Percentiles rank a stretch among this genome's conserved stretches.
Evolutionary conservation across 2,888 invertebrate species (phyloP).

Genomic region (Lissocephala sabroskyi): DNA sequence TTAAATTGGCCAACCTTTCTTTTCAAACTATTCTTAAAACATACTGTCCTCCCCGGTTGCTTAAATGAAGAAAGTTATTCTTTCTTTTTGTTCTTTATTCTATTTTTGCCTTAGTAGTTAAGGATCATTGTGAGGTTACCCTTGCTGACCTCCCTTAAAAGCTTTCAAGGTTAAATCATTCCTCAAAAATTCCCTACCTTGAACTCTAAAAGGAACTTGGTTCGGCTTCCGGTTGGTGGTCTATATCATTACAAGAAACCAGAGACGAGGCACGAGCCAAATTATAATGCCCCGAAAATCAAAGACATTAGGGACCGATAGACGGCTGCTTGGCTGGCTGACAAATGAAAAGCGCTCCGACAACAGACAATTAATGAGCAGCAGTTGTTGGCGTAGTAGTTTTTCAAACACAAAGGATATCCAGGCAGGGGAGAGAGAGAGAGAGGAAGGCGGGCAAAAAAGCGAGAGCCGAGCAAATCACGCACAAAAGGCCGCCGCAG

Average conservation of each 20-base stretch:
- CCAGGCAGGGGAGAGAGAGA: neutral
- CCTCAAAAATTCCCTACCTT: constrained; percentile 9
- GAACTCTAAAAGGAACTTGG: constrained; percentile 5
- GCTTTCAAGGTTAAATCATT: too few relatives aligned
- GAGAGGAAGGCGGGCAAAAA: constrained; percentile 14
- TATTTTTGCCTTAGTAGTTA: too few relatives aligned
- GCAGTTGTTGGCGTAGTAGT: constrained; percentile 30
- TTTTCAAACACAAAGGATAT: constrained; percentile 22
- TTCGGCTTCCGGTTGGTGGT: neutral
- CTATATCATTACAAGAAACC: constrained; percentile 26
- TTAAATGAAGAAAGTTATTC: too few relatives aligned
- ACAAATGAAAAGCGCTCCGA: constrained; percentile 40
- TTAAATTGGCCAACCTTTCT: too few relatives aligned
- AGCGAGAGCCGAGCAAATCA: constrained; percentile 28
- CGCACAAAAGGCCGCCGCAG: too few relatives aligned
- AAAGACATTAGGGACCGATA: neutral
- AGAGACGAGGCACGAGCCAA: constrained; percentile 52
- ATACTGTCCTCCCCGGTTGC: too few relatives aligned
- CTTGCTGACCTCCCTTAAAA: too few relatives aligned
- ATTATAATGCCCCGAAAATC: constrained; percentile 34
- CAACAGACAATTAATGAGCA: constrained; percentile 58
- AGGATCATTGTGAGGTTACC: too few relatives aligned
- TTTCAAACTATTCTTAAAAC: too few relatives aligned
- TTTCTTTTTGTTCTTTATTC: too few relatives aligned
- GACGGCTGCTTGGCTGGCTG: constrained; percentile 9